These are phyloP conservation scores for Synchiropus splendidus DNA, from an alignment of 2,113 vertebrate genomes.

Conservation along the genomic window DNA sequence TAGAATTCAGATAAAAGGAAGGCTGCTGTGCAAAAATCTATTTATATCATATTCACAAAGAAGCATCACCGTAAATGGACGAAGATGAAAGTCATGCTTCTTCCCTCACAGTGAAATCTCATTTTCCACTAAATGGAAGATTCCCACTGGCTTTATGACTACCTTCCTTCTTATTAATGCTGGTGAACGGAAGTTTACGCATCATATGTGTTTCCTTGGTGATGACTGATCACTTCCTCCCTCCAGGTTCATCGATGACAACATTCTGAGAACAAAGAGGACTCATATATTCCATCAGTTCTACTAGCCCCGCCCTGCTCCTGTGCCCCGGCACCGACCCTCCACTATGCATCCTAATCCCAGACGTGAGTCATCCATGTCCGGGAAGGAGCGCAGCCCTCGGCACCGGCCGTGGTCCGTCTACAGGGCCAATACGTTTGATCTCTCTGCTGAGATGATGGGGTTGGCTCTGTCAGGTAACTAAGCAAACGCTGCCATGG, in stretches of 20 bases:
- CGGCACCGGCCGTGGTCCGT: conserved; percentile 85
- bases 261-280: conserved; percentile 6
- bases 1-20: no score
- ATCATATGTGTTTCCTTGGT: conserved; percentile 9
- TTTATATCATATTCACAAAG: no score
- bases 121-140: no score
- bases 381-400: conserved; percentile 86
- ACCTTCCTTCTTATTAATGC: no score
- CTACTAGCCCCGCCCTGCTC: no score
- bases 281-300: no score
- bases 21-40: no score
- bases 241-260: conserved; percentile 21
- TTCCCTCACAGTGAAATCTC: no score
- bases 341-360: conserved; percentile 3
- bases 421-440: conserved; percentile 88
- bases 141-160: no score
- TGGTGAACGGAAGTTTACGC: no score
- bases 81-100: no score
- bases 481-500: conserved; percentile 35
- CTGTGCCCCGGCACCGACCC: not conserved
- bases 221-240: conserved; percentile 7
- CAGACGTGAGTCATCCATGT: conserved; percentile 74
- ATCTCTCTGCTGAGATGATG: conserved; percentile 88
- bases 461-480: conserved; percentile 85
- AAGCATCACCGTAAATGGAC: no score